These are phyloP conservation scores for Heliocidaris erythrogramma DNA, from an alignment of 35 echinoderm and acorn worm genomes.

Conservation along the genomic window DNA sequence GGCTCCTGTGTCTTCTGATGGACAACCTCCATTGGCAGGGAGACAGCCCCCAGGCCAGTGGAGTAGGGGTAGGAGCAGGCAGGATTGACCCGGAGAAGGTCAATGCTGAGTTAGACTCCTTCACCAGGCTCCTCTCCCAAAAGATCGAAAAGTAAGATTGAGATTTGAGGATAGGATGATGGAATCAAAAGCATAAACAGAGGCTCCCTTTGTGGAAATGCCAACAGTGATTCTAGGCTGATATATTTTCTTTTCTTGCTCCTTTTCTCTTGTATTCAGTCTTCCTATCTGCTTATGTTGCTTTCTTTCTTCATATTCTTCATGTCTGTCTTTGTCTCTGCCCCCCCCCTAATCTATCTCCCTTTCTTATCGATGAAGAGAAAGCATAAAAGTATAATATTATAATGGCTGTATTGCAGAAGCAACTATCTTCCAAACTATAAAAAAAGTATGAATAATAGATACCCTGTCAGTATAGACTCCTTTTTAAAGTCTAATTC, in stretches of 20 bases:
- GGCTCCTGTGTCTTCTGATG: constrained; percentile 68
- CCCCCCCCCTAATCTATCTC: too few species aligned
- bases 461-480: too few species aligned
- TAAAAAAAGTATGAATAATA: too few species aligned
- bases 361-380: too few species aligned
- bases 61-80: not conserved
- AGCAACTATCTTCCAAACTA: too few species aligned
- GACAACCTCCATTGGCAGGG: constrained; percentile 65
- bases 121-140: constrained; percentile 66
- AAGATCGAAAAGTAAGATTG: constrained; percentile 58
- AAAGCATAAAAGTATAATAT: too few species aligned
- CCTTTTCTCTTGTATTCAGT: not conserved
- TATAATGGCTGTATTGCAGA: too few species aligned
- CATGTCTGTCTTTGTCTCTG: not conserved
- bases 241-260: not conserved
- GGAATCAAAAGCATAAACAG: not conserved
- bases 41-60: constrained; percentile 40
- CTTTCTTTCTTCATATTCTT: not conserved
- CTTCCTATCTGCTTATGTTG: not conserved
- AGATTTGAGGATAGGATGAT: not conserved
- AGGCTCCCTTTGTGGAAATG: too few species aligned
- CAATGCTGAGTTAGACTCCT: constrained; percentile 57
- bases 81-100: constrained; percentile 64
- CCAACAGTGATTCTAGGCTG: not conserved
- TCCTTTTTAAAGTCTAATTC: not conserved